Base-by-base conservation (phyloP, 2,888 invertebrate genomes). In the Drosophila paramelanica region DNA sequence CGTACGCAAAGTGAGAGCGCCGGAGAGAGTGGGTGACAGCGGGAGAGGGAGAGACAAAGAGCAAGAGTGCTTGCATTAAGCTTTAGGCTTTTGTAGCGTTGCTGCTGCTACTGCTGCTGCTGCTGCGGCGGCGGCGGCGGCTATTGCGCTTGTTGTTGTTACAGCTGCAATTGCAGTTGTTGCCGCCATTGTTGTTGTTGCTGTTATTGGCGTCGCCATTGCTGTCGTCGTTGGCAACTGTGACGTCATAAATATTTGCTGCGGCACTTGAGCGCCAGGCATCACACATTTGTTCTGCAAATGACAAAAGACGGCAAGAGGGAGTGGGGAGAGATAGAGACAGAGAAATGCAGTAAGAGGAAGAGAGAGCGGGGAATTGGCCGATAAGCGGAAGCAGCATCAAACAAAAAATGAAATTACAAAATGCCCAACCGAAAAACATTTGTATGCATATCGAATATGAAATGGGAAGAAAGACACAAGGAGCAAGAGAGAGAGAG, bases 221-320 rank as follows among this genome's bases (percentile, higher is more conserved):
- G 64, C 39, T 47, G 64, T 45, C 20, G 67, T 55, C 23, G 59
- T 58, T 20, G 77, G 70, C 73, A 88, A 65, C 79, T 90, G 90
- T 62, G 91, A 79, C 78, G 89, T 91, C 87, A 91, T 86, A 88
- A 91, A 91, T 78, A 91, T 89, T 79, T 89, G 88, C 77, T 89
- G 88, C 71, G 89, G 75, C 77, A 86, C 86, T 78, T 90, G 89
- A 77, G 79, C 82, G 80, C 69, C 80, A 75, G 91, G 79, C 91
- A 91, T 92, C 91, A 92, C 91, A 92, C 92, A 92, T 91, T 91
- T 89, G 92, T 92, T 91, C 92, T 92, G 90, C 60, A 91, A 67
- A 62, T 50, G 64, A 75, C 53, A 77, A 75, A 73, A 70, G 49
- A 72, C 53, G 70, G 67, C 58, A 46, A 45, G 42, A 62, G 25